Evolutionary conservation across 2,888 invertebrate species (phyloP).

Genomic region (Epirrita christyi): DNA sequence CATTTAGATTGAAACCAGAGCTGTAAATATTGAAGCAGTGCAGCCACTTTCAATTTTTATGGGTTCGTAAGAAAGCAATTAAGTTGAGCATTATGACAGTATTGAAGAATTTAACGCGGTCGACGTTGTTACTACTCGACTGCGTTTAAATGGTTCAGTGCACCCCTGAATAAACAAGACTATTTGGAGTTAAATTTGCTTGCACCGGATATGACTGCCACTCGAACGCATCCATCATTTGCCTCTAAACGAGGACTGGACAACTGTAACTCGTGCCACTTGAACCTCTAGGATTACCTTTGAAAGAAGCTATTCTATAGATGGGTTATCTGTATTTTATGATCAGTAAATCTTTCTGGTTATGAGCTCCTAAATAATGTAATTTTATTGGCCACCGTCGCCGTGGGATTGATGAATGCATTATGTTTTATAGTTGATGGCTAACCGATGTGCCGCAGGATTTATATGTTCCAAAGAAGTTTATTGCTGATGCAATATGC

Average conservation of each 20-base stretch:
- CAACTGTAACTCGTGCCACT: slow-evolving; percentile 57
- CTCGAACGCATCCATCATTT: slow-evolving; percentile 77
- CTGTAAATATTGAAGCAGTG: slow-evolving; percentile 67
- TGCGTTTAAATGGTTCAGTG: slow-evolving; percentile 80
- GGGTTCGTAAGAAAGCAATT: slow-evolving; percentile 80
- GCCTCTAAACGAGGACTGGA: slow-evolving; percentile 67
- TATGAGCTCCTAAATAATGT: slow-evolving; percentile 82
- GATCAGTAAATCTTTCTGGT: slow-evolving; percentile 75
- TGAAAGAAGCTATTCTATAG: slow-evolving; percentile 49
- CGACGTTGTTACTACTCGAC: slow-evolving; percentile 72
- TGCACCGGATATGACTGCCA: slow-evolving; percentile 80
- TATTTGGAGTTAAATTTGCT: slow-evolving; percentile 81
- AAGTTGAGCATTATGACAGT: slow-evolving; percentile 79
- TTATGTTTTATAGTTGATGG: slow-evolving; percentile 69
- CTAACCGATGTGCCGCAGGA: slow-evolving; percentile 61
- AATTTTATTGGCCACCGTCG: slow-evolving; percentile 74
- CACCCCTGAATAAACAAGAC: slow-evolving; percentile 82
- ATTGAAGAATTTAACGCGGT: slow-evolving; percentile 81
- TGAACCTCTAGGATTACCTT: slow-evolving; percentile 53
- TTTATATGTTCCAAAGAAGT: slow-evolving; percentile 70
- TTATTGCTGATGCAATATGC: slow-evolving; percentile 71
- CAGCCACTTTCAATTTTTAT: slow-evolving; percentile 75
- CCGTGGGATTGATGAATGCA: slow-evolving; percentile 73
- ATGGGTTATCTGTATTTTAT: slow-evolving; percentile 69
- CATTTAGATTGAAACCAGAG: slow-evolving; percentile 62